A percentile compares a stretch with the other conserved stretches of the same genome.
These are phyloP conservation scores for Sarcophaga bullata DNA, from an alignment of 1,140 invertebrate species.

Conservation along the genomic window DNA sequence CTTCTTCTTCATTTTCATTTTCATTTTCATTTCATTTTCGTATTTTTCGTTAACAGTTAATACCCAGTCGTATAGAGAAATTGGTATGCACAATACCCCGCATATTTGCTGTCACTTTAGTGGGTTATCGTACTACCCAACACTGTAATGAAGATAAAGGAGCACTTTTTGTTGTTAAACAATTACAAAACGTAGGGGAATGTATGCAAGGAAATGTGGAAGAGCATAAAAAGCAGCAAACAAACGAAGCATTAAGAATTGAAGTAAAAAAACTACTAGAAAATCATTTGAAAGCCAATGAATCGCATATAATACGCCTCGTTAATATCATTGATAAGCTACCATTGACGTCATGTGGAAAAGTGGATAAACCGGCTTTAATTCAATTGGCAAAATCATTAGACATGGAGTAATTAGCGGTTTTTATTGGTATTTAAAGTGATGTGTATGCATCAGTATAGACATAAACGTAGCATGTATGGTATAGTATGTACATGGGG, in stretches of 20 bases:
- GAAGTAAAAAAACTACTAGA: slow-evolving; percentile 10
- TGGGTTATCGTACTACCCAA: background rate
- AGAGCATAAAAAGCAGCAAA: background rate
- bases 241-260: background rate
- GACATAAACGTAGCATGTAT: too few relatives aligned
- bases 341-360: slow-evolving; percentile 31
- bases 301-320: slow-evolving; percentile 1
- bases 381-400: slow-evolving; percentile 26
- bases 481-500: too few relatives aligned
- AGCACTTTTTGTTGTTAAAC: slow-evolving; percentile 8
- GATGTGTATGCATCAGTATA: too few relatives aligned
- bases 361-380: slow-evolving; percentile 22
- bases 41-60: slow-evolving; percentile 3
- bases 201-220: background rate
- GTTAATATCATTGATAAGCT: slow-evolving; percentile 28
- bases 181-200: background rate
- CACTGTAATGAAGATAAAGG: background rate
- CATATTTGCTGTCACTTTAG: background rate
- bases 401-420: slow-evolving; percentile 18
- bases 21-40: background rate
- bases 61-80: slow-evolving; percentile 9
- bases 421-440: background rate
- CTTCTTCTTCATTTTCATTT: background rate
- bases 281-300: slow-evolving; percentile 9
- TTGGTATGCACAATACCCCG: background rate